phyloP scores from a whole-genome alignment of 2,888 invertebrate genomes.

The Tetranychus truncatus region DNA sequence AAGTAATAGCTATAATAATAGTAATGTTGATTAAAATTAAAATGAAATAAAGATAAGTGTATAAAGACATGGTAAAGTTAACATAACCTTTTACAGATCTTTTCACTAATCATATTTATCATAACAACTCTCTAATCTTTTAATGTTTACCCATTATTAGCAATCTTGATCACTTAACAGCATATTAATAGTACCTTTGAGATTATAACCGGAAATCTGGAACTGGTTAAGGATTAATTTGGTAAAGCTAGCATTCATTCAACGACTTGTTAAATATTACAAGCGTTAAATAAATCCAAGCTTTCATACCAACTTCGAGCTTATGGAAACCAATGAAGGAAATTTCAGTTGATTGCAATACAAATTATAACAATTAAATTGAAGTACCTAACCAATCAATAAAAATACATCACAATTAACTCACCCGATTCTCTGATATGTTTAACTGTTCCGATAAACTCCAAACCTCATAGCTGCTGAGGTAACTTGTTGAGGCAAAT shows the following conservation, averaged over 20 bases:
- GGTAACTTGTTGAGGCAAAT: conserved; percentile 47
- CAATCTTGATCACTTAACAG: not conserved
- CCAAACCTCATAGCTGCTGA: conserved; percentile 41
- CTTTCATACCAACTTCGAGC: no score
- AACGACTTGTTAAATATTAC: no score
- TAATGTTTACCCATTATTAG: not conserved
- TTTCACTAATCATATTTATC: no score
- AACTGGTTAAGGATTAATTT: conserved; percentile 31
- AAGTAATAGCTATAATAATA: not conserved
- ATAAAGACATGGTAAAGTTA: no score
- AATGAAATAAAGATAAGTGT: no score
- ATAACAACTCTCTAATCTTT: not conserved
- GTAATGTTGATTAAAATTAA: no score
- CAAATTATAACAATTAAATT: not conserved
- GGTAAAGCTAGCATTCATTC: conserved; percentile 28
- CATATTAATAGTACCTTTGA: not conserved
- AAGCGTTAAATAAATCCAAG: no score
- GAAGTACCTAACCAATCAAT: not conserved
- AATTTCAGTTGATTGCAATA: conserved; percentile 29
- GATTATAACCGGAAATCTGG: not conserved
- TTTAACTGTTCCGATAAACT: conserved; percentile 10
- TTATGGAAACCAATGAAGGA: no score
- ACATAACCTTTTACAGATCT: no score
- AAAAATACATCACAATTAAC: conserved; percentile 34
- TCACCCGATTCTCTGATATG: conserved; percentile 8